Conservation (phyloP, 1,140 invertebrate species). For the Drosophila azteca region DNA sequence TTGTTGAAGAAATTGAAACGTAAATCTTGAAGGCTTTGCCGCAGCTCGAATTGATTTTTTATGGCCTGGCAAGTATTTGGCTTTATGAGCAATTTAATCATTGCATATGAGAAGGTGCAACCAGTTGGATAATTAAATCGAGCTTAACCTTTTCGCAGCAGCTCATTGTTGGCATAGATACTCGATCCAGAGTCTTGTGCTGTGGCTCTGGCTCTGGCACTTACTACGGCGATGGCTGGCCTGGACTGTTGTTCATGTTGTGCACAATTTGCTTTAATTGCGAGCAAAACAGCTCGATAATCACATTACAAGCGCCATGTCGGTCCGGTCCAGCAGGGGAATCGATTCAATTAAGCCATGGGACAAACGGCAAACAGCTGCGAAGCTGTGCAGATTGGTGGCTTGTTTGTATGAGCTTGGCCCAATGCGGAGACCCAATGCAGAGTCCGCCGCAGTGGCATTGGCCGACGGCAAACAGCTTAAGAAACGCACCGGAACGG, state of each 20-base stretch:
- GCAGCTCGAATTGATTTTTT: slow-evolving; percentile 46
- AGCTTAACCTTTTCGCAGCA: slow-evolving; percentile 3
- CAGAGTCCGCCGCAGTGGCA: slow-evolving; percentile 20
- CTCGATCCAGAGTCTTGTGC: neutral
- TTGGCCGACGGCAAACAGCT: slow-evolving; percentile 52
- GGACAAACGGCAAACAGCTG: slow-evolving; percentile 25
- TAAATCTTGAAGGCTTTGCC: slow-evolving; percentile 46
- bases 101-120: slow-evolving; percentile 13
- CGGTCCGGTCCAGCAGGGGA: slow-evolving; percentile 4
- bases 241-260: slow-evolving; percentile 11
- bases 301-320: slow-evolving; percentile 42
- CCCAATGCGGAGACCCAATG: slow-evolving; percentile 32
- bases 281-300: slow-evolving; percentile 63
- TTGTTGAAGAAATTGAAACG: slow-evolving; percentile 53
- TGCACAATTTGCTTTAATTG: slow-evolving; percentile 65
- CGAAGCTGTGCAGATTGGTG: slow-evolving; percentile 25
- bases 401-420: slow-evolving; percentile 41
- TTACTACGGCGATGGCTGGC: too few species aligned
- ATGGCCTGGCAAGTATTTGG: slow-evolving; percentile 10
- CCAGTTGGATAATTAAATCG: slow-evolving; percentile 22
- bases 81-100: slow-evolving; percentile 40
- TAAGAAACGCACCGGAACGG: slow-evolving; percentile 36
- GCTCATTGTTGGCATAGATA: slow-evolving; percentile 21
- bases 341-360: slow-evolving; percentile 61
- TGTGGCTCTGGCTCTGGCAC: too few species aligned